Evolutionary conservation across 2,888 invertebrate genomes (phyloP).

Genomic region (Machimus rusticus): DNA sequence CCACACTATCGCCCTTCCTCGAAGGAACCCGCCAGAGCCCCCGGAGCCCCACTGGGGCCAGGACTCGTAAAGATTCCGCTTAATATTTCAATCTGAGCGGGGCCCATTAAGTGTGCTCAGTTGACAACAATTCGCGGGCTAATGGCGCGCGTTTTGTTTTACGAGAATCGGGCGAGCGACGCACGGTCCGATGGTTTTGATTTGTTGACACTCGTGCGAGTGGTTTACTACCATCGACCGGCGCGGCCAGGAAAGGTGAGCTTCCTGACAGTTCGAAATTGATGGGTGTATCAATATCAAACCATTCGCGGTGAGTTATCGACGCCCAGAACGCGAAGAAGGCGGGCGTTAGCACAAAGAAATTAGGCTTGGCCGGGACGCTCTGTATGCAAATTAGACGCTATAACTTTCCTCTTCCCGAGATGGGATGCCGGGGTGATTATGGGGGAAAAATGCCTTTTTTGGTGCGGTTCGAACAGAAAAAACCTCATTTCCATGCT

Average conservation of each 20-base stretch:
- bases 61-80: background rate
- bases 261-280: slow-evolving; percentile 1
- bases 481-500: background rate
- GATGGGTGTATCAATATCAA: slow-evolving; percentile 18
- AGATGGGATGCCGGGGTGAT: background rate
- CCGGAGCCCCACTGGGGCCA: background rate
- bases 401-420: background rate
- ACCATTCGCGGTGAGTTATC: slow-evolving; percentile 1
- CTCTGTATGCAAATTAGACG: slow-evolving; percentile 3
- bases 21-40: background rate
- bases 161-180: slow-evolving; percentile 1
- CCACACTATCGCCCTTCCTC: background rate
- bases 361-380: slow-evolving; percentile 4
- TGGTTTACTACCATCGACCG: background rate
- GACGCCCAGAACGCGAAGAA: background rate
- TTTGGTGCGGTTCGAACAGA: background rate
- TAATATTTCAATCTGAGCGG: slow-evolving; percentile 7
- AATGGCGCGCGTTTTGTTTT: slow-evolving; percentile 31
- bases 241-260: background rate
- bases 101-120: slow-evolving; percentile 3
- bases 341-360: background rate
- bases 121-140: background rate
- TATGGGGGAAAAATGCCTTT: background rate
- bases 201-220: background rate
- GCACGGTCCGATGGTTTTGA: background rate